Evolutionary conservation across 2,888 invertebrate species (phyloP), one percentile per base, ranked within the genome.

Genomic region (Scotopteryx bipunctaria): DNA sequence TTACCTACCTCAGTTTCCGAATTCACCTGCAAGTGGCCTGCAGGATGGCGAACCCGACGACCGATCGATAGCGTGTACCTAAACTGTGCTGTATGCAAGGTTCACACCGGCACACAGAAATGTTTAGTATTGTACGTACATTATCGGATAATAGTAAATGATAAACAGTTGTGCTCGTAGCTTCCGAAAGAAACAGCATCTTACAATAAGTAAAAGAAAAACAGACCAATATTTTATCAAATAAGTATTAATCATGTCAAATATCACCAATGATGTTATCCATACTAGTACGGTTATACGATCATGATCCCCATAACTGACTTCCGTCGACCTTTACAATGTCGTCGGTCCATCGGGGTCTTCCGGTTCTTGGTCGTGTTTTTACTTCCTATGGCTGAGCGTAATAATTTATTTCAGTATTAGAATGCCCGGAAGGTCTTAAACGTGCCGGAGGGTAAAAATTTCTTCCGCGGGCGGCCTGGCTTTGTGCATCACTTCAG

Each of bases 151-250:
- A 48, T 45, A 42, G 48, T 48, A 56, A 56, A 56, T 51, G 51
- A 55, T 56, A 56, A 56, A 56, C 47, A 41, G 52, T 56, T 42
- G 45, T 33, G 41, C 31, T 48, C 56, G 41, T 40, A 52, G 52
- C 56, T 48, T 52, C 49, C 48, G 45, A 45, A 43, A 21, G 15
- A 8, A 31, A 31, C 14, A 15, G n/a, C n/a, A n/a, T n/a, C n/a
- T n/a, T n/a, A n/a, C n/a, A n/a, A n/a, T n/a, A n/a, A n/a, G n/a
- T n/a, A n/a, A n/a, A n/a, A n/a, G n/a, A n/a, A n/a, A n/a, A n/a
- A n/a, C n/a, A n/a, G n/a, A n/a, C n/a, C n/a, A n/a, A n/a, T n/a
- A n/a, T n/a, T n/a, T n/a, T n/a, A n/a, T n/a, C n/a, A n/a, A n/a
- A n/a, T n/a, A n/a, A n/a, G n/a, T n/a, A n/a, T n/a, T n/a, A n/a